These are phyloP conservation scores for human DNA, from an alignment of 2,113 vertebrate genomes.

Conservation along the genomic window GRCh38 chr3:29283501-29284000, in stretches of 20 bases:
- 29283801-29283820: conserved; percentile 42
- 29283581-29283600: conserved; percentile 76
- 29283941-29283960: conserved; percentile 19
- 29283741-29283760: conserved; percentile 15
- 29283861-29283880: conserved; percentile 48
- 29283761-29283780: conserved; percentile 59
- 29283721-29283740: conserved; percentile 61
- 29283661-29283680: conserved; percentile 78
- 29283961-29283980: neutral
- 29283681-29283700: conserved; percentile 78
- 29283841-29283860: conserved; percentile 54
- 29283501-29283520: neutral
- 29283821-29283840: conserved; percentile 49
- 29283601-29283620: conserved; percentile 88
- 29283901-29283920: neutral
- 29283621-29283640: conserved; percentile 82
- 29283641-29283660: conserved; percentile 84
- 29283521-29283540: neutral
- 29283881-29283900: conserved; percentile 48
- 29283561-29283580: conserved; percentile 66
- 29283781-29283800: conserved; percentile 41
- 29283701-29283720: conserved; percentile 72
- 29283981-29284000: neutral
- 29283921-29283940: conserved; percentile 53
- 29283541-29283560: conserved; percentile 55